phyloP scores from a whole-genome alignment of 2,888 invertebrate genomes.

The Nomada ferruginata region DNA sequence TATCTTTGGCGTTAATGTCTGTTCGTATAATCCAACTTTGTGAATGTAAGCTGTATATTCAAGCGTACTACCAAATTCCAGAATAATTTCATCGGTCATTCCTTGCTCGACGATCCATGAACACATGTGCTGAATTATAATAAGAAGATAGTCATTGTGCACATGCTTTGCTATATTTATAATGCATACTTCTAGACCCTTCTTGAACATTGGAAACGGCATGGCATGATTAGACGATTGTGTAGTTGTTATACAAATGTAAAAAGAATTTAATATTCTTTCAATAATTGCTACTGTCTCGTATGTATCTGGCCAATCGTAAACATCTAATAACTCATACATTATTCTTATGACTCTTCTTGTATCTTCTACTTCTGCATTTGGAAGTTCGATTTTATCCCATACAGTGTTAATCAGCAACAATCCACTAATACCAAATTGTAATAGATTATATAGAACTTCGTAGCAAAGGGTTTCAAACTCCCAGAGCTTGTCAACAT shows the following conservation, averaged over 20 bases:
- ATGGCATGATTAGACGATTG: slow-evolving; percentile 66
- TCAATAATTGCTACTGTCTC: slow-evolving; percentile 84
- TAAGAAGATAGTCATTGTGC: slow-evolving; percentile 84
- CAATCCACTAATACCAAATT: slow-evolving; percentile 67
- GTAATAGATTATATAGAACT: slow-evolving; percentile 77
- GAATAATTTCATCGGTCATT: slow-evolving; percentile 83
- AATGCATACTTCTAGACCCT: slow-evolving; percentile 86
- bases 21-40: slow-evolving; percentile 82
- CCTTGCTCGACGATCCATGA: slow-evolving; percentile 85
- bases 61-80: slow-evolving; percentile 86
- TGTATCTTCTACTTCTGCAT: slow-evolving; percentile 80
- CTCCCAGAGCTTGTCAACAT: slow-evolving; percentile 83
- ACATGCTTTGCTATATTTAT: slow-evolving; percentile 85
- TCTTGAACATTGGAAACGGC: slow-evolving; percentile 83
- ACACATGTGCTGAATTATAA: slow-evolving; percentile 85
- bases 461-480: slow-evolving; percentile 82
- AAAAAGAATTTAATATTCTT: slow-evolving; percentile 85
- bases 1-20: slow-evolving; percentile 84
- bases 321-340: slow-evolving; percentile 85
- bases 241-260: slow-evolving; percentile 81
- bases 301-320: slow-evolving; percentile 84
- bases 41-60: slow-evolving; percentile 86
- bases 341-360: slow-evolving; percentile 85
- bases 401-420: slow-evolving; percentile 70
- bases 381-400: slow-evolving; percentile 70